Evolutionary conservation across 2,113 vertebrate genomes (phyloP), one percentile per base, ranked within the genome.

Genomic region (Pardalotus punctatus): DNA sequence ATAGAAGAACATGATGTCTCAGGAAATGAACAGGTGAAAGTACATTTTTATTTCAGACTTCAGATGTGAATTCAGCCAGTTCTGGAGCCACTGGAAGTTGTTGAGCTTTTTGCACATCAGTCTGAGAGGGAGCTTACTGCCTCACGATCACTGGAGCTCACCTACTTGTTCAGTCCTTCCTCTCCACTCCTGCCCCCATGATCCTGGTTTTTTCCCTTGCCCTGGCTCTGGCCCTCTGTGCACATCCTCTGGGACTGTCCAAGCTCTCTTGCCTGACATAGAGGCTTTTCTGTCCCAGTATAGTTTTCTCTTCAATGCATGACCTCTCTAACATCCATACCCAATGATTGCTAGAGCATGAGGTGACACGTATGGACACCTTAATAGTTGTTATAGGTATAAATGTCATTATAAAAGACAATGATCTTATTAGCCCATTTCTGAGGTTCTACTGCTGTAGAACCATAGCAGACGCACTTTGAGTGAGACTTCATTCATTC

Each of bases 281-380:
- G 11, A 54, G 33, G 14, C 29, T 43, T 61, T 73, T 70, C 10
- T 61, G 40, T 61, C 36, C 33, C 28, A 4, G 7, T 33, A 4
- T 1, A 47, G n/a, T 62, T 93, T 77, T 65, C 56, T 74, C 2
- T 74, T 25, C 35, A 81, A 7, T 31, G 28, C 2, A 0, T 43
- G 54, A 53, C 38, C 7, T 62, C 15, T 64, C 65, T 38, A 60
- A 14, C 14, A 24, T 47, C 67, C 25, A 10, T 21, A 54, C 31
- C 25, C 23, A 40, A 5, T 4, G 31, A 58, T 2, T 48, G 23
- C 6, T 43, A 62, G 47, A 78, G 20, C 45, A 42, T 0, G 0
- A 73, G 12, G 31, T 48, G 48, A 64, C 57, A 61, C 29, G 20
- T 10, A 83, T 14, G 19, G 27, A 43, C 42, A 53, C 53, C 54